These are phyloP conservation scores for Sarcophaga carnaria DNA, from an alignment of 2,888 invertebrate species.

Conservation along the genomic window DNA sequence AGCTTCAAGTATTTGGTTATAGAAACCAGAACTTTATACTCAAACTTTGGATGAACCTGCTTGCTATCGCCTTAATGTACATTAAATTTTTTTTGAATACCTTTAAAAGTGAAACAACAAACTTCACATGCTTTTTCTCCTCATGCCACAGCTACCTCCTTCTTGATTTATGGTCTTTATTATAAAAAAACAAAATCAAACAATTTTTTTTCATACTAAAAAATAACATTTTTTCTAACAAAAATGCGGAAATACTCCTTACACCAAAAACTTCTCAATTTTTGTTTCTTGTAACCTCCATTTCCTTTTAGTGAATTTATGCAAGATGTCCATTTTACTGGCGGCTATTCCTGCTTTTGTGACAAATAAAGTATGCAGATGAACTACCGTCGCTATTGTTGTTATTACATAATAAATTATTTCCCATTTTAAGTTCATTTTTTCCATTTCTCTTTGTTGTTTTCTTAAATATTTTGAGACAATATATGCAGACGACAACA, in stretches of 20 bases:
- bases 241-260: not conserved
- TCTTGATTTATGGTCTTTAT: not conserved
- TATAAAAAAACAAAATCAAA: too few species aligned
- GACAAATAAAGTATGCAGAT: not conserved
- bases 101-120: not conserved
- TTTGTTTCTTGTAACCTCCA: not conserved
- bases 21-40: too few species aligned
- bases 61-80: too few species aligned
- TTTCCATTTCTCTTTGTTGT: not conserved
- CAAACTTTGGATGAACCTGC: too few species aligned
- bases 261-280: not conserved
- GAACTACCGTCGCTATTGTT: not conserved
- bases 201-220: too few species aligned
- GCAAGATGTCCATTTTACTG: not conserved
- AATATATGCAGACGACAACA: not conserved
- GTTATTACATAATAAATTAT: slow-evolving; percentile 2
- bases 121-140: not conserved
- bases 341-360: not conserved
- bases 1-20: too few species aligned
- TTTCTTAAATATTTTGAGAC: not conserved
- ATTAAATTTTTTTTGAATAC: not conserved
- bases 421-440: not conserved
- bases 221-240: not conserved
- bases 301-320: slow-evolving; percentile 1
- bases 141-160: not conserved